Evolutionary conservation across 2,797 vertebrate genomes (phyloP), one percentile per base, ranked within the genome.

Genomic region (Amniataba percoides): DNA sequence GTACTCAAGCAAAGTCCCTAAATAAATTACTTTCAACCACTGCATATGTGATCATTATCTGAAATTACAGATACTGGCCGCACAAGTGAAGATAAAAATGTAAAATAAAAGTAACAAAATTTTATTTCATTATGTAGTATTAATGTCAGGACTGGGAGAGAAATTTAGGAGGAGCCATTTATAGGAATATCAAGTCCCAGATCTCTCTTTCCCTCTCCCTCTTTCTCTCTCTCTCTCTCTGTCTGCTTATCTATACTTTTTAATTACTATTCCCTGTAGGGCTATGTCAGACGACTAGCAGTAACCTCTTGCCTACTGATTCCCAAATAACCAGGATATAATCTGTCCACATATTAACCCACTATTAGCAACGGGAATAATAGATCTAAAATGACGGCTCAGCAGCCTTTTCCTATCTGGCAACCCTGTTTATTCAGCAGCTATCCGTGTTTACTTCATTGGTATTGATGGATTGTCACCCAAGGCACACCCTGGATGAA

Each of bases 391-490:
- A n/a, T 71, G 23, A 60, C 9, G 13, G 31, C 53, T 74, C 19
- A 34, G 5, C 9, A 48, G 21, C n/a, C 14, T 43, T 46, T 40
- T 46, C 27, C 21, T 56, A 31, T 56, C 36, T 36, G 3, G 52
- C 1, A 36, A 45, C 49, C 23, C 52, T 19, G 43, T 71, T 34
- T 81, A 36, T 68, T 66, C 49, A 4, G 43, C 48, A 61, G 56
- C 53, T 25, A 3, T 53, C 43, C 18, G 43, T 71, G 42, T 77
- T 71, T 77, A 62, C 39, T 45, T 52, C 60, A 73, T 75, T 77
- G 63, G 25, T 78, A 78, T 74, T 82, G 77, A 79, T 56, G 13
- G 39, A 64, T 56, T 15, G 59, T 62, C 62, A 68, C 62, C 65
- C 58, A 21, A 31, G 49, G 46, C 51, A 19, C 40, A 49, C n/a